Percentiles rank a stretch among this genome's conserved stretches.
phyloP scores from a whole-genome alignment of 1,140 invertebrate species.

The Eriosoma lanigerum region DNA sequence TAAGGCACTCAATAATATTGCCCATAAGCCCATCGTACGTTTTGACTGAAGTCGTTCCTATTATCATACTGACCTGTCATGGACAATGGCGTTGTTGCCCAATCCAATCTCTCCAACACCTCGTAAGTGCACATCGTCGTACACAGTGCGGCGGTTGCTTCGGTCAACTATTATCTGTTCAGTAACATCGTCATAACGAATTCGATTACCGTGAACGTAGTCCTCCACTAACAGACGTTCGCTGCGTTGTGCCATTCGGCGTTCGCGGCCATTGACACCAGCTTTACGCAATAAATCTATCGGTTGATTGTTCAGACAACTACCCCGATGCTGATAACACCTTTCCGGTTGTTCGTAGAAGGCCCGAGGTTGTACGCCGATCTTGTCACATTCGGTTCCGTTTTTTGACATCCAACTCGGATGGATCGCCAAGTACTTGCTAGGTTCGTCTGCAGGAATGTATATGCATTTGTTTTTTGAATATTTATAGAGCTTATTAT shows the following conservation, averaged over 20 bases:
- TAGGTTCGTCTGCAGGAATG: background rate
- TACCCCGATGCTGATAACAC: conserved; percentile 58
- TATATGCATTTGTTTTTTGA: no score
- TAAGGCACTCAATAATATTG: no score
- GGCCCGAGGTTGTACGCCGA: conserved; percentile 60
- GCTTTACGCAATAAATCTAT: background rate
- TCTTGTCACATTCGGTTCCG: conserved; percentile 60
- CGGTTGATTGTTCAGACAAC: conserved; percentile 55
- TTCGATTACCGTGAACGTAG: background rate
- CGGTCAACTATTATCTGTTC: background rate
- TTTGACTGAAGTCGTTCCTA: no score
- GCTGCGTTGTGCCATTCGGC: background rate
- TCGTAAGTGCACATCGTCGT: background rate
- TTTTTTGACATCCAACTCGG: conserved; percentile 56
- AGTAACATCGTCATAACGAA: background rate
- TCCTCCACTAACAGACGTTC: background rate
- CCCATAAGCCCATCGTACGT: no score
- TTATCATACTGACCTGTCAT: no score
- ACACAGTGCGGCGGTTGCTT: background rate
- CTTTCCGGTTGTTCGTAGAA: conserved; percentile 60
- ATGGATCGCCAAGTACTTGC: background rate
- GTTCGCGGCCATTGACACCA: background rate
- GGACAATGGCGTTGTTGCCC: background rate
- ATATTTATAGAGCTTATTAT: no score
- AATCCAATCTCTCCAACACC: background rate